Evolutionary conservation across 2,888 invertebrate genomes (phyloP), one percentile per base, ranked within the genome.

Genomic region (Pyrocoelia pectoralis): DNA sequence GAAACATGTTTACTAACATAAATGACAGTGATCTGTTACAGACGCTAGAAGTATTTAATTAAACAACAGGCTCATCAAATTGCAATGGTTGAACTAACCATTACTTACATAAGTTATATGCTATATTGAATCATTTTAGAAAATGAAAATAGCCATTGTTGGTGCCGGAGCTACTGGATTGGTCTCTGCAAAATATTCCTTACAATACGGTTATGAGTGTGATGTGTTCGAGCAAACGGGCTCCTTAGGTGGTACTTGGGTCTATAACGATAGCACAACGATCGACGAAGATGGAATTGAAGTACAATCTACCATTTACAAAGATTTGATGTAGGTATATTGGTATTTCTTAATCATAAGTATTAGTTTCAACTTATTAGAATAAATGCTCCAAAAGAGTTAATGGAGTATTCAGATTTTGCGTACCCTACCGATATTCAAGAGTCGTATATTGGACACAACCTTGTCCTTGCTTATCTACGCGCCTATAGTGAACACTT

Each of bases 131-230:
- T n/a, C n/a, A 24, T 24, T 6, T 24, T 24, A 5, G 24, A 57
- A 86, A 88, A 75, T 90, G 4, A 84, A 82, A 2, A 93, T 96
- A 0, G 84, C 94, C 17, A 89, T 95, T 5, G 84, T 97, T 15
- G 97, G 96, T 1, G 95, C 94, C 0, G 94, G 93, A 0, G 92
- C 94, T 14, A 95, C 95, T 1, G 97, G 95, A n/a, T 79, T 93
- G 89, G 89, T 91, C 73, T 90, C 93, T 0, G 88, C 93, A 1
- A 85, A 89, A 29, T 90, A 93, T 73, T 86, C 87, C 38, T 79
- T 85, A 43, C 82, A 76, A 62, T 74, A 77, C 40, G 82, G 81
- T 50, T 74, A 85, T 43, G 80, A 82, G 1, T 88, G 90, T 52
- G 86, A 88, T 14, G 86, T 94, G 24, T 90, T 90, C 78, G 97